These are phyloP conservation scores for Boulengeromyrus knoepffleri DNA, from an alignment of 2,113 vertebrate species.

Conservation along the genomic window DNA sequence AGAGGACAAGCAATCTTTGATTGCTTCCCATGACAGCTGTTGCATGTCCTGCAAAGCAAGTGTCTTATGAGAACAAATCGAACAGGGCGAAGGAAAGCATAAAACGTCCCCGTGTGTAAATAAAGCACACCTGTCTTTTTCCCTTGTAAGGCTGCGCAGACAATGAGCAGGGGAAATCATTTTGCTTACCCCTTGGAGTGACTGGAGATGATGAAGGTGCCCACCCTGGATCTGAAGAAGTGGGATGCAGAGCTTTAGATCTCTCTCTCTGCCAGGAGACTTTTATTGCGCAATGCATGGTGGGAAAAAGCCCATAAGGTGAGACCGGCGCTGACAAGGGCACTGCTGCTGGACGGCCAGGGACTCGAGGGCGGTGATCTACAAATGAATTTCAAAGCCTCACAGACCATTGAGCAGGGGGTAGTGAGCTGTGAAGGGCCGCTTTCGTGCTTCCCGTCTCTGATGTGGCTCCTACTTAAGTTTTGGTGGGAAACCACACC, in stretches of 20 bases:
- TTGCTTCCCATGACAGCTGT: not conserved
- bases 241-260: not conserved
- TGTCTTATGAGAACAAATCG: not conserved
- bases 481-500: not conserved
- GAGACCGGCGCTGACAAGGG: not conserved
- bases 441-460: not conserved
- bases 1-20: not conserved
- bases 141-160: not conserved
- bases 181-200: slow-evolving; percentile 7
- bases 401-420: not conserved
- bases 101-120: not conserved
- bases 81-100: not conserved
- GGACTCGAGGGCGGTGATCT: not conserved
- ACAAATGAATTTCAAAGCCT: slow-evolving; percentile 17
- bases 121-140: not conserved
- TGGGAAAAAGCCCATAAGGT: not conserved
- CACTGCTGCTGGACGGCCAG: not conserved
- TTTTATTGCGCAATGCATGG: not conserved
- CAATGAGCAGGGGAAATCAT: not conserved
- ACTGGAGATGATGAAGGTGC: slow-evolving; percentile 5
- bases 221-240: not conserved
- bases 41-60: not conserved
- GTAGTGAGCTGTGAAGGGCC: not conserved
- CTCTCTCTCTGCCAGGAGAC: not conserved
- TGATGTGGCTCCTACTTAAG: not conserved